Evolutionary conservation across 2,888 invertebrate genomes (phyloP), one percentile per base, ranked within the genome.

Genomic region (Scaptomyza cyrtandrae): DNA sequence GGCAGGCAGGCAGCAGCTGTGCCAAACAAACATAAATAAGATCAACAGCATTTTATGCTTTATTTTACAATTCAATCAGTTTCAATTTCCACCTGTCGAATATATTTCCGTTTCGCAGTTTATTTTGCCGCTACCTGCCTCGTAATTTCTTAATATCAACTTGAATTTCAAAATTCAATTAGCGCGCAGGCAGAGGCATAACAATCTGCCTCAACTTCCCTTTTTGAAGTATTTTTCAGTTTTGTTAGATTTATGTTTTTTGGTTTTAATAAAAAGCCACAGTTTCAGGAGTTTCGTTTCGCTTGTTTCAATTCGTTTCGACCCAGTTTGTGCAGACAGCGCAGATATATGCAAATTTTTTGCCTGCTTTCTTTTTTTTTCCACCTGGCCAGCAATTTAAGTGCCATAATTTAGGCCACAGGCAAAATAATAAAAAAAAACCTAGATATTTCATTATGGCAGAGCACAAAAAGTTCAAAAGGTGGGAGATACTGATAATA

Each of bases 11-110:
- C 19, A 63, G 66, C 80, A 71, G 86, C 75, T 83, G 82, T 55
- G 61, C 55, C n/a, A 31, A 62, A 52, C 14, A 61, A 71, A 60
- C 69, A 71, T 68, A 63, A 78, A 75, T 74, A 71, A 71, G 58
- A 68, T 61, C 67, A 71, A 45, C 62, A 68, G 41, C 45, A 75
- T 85, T 85, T 87, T 81, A 83, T 85, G 85, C 83, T 60, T 66
- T 69, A 68, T 73, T 85, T 86, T 83, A 77, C 86, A 85, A 87
- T 85, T 86, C 88, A 85, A 87, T 87, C 85, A 83, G 83, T 75
- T 86, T 87, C 77, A 79, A 86, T 85, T 85, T 85, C 88, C 85
- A 85, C 86, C 85, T 85, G 88, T 83, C 87, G 82, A 85, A 88
- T 76, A 78, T 69, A 81, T 88, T 88, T 85, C 86, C 87, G 83